Conservation (phyloP, 2,113 vertebrate species). For the Anhinga anhinga region DNA sequence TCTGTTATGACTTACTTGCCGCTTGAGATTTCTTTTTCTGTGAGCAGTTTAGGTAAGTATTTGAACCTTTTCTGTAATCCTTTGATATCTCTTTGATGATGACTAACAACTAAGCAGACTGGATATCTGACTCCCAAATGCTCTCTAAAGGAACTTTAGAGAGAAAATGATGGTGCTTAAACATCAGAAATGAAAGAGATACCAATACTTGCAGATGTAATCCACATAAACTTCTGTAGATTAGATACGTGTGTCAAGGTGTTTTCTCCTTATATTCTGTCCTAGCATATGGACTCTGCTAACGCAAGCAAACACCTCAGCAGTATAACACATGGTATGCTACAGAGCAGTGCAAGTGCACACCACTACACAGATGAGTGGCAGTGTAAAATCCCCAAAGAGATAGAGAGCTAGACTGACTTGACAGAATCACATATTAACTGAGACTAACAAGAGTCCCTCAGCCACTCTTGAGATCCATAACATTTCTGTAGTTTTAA, state of each 20-base stretch:
- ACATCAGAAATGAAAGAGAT: background rate
- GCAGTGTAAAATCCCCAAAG: background rate
- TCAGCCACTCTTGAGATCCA: background rate
- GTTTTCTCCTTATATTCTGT: background rate
- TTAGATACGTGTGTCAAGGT: background rate
- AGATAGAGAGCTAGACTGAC: background rate
- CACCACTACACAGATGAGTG: background rate
- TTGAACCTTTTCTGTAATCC: background rate
- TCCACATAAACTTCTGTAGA: background rate
- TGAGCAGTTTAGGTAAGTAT: background rate
- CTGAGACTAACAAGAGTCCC: background rate
- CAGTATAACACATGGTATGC: too few species aligned
- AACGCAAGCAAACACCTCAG: background rate
- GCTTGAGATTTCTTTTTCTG: background rate
- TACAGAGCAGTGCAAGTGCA: background rate
- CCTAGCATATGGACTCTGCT: background rate
- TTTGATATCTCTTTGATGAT: background rate
- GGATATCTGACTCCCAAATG: background rate
- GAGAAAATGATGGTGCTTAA: background rate
- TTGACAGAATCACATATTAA: background rate
- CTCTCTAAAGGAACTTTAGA: background rate
- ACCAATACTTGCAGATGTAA: background rate
- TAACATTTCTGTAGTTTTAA: background rate
- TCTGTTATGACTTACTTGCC: background rate
- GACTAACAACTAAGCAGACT: background rate